Evolutionary conservation across 2,113 vertebrate genomes (phyloP).

Genomic region (Butorides virescens): DNA sequence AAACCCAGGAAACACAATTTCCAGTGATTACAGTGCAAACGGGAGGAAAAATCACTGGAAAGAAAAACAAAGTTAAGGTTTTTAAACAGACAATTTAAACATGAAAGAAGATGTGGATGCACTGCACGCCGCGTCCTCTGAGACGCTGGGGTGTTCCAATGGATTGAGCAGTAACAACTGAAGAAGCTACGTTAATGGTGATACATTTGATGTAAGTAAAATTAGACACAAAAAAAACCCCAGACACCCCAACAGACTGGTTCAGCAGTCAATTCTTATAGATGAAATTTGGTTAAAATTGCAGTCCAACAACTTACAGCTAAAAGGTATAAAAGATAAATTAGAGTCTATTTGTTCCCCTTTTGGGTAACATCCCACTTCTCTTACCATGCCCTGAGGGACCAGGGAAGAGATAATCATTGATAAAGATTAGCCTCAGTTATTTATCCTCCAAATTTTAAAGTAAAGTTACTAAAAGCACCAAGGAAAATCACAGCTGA

Average conservation of each 20-base stretch:
- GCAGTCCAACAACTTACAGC: background rate
- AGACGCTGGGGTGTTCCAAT: background rate
- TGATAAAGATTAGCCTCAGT: background rate
- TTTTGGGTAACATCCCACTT: background rate
- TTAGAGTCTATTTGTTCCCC: background rate
- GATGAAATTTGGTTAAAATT: background rate
- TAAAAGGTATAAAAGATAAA: background rate
- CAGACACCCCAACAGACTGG: background rate
- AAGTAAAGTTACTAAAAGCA: background rate
- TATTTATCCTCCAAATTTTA: background rate
- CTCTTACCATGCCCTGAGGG: background rate
- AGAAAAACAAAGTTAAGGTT: slow-evolving; percentile 5
- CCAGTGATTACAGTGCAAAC: slow-evolving; percentile 16
- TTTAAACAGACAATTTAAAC: background rate
- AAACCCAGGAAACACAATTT: slow-evolving; percentile 25
- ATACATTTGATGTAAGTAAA: background rate
- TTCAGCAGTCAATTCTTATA: background rate
- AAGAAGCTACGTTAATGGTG: background rate
- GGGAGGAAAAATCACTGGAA: slow-evolving; percentile 17
- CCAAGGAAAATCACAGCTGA: background rate
- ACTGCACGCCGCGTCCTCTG: background rate
- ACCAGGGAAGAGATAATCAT: background rate
- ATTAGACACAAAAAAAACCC: background rate
- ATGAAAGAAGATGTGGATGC: background rate
- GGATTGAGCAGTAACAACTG: background rate